Conservation (phyloP, 2,113 vertebrate species). For the Lasiurus borealis region DNA sequence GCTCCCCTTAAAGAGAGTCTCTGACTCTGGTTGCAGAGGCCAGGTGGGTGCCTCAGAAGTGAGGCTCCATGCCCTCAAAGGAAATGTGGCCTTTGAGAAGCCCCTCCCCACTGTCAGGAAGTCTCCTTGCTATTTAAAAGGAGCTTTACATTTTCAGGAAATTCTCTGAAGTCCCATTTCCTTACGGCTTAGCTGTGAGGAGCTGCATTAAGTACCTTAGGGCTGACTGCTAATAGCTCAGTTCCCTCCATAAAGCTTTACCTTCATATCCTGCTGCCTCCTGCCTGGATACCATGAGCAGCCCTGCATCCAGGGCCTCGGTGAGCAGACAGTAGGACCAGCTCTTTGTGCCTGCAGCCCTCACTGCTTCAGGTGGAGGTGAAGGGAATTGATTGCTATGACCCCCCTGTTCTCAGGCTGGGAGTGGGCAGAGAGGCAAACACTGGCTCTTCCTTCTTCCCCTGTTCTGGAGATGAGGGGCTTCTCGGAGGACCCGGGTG, state of each 20-base stretch:
- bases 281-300: not conserved
- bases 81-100: not conserved
- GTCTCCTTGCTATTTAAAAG: slow-evolving; percentile 50
- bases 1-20: not conserved
- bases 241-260: slow-evolving; percentile 16
- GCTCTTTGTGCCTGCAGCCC: not conserved
- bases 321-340: not conserved
- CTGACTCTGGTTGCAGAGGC: not conserved
- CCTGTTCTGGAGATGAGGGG: not conserved
- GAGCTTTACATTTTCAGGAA: slow-evolving; percentile 49
- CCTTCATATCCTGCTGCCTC: not conserved
- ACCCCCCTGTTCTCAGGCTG: not conserved
- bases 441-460: not conserved
- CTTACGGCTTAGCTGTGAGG: not conserved
- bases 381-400: not conserved
- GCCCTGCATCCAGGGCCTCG: not conserved
- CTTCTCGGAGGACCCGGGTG: not conserved
- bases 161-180: slow-evolving; percentile 47
- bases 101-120: not conserved
- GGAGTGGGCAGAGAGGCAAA: not conserved
- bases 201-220: slow-evolving; percentile 22
- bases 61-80: not conserved
- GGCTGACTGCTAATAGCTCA: not conserved
- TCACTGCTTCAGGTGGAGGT: too few species aligned
- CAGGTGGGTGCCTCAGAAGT: not conserved